These are phyloP conservation scores for Hippopotamyrus pictus DNA, from an alignment of 2,797 vertebrate genomes.

Conservation along the genomic window DNA sequence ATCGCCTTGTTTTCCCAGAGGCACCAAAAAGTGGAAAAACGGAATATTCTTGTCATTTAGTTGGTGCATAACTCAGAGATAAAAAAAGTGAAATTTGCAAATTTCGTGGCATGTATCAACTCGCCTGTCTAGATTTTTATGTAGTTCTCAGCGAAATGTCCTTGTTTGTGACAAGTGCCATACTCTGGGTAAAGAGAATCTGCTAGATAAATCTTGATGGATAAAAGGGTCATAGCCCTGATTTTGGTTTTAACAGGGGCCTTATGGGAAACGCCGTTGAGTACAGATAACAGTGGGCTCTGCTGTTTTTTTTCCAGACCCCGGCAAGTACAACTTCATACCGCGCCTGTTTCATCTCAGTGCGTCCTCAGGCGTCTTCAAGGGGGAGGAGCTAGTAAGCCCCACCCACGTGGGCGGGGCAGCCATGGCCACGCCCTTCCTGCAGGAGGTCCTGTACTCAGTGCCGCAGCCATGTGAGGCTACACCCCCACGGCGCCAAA, in stretches of 20 bases:
- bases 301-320: slow-evolving; percentile 52
- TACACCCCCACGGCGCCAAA: not conserved
- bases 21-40: not conserved
- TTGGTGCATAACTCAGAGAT: not conserved
- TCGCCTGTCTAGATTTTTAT: not conserved
- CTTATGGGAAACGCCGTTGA: not conserved
- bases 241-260: not conserved
- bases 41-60: not conserved
- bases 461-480: slow-evolving; percentile 60
- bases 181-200: not conserved
- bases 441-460: slow-evolving; percentile 60
- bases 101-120: not conserved
- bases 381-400: slow-evolving; percentile 54
- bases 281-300: not conserved
- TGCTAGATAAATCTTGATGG: not conserved
- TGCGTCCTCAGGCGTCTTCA: slow-evolving; percentile 53
- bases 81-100: not conserved
- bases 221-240: not conserved
- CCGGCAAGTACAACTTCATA: slow-evolving; percentile 68
- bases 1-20: not conserved
- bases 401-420: slow-evolving; percentile 49
- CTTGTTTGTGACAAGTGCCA: not conserved
- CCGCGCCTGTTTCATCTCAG: slow-evolving; percentile 68
- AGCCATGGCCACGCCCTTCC: slow-evolving; percentile 62
- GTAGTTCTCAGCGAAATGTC: not conserved